Percentiles rank a stretch among this genome's conserved stretches.
Evolutionary conservation across 2,888 invertebrate genomes (phyloP).

Genomic region (Epiblema foenella): DNA sequence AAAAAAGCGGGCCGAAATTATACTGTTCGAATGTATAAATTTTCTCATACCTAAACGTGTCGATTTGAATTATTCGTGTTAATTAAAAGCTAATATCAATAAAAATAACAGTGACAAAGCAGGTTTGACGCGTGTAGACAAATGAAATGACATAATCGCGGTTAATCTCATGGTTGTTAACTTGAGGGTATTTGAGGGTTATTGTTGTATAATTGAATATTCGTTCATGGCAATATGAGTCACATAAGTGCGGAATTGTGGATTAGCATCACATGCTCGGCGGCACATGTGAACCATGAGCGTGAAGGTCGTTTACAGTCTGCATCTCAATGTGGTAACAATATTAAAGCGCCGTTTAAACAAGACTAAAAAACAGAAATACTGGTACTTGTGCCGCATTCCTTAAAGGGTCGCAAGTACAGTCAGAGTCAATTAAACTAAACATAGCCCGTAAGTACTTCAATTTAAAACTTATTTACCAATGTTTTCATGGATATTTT

Average conservation of each 20-base stretch:
- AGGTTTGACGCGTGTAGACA: constrained; percentile 7
- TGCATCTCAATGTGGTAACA: constrained; percentile 41
- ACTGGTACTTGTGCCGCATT: constrained; percentile 7
- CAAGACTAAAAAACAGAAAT: constrained; percentile 28
- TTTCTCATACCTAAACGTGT: not conserved
- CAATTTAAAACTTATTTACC: not conserved
- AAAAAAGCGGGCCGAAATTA: constrained; percentile 27
- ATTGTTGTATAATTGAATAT: constrained; percentile 35
- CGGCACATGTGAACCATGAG: constrained; percentile 60
- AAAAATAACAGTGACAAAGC: constrained; percentile 15
- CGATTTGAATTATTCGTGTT: constrained; percentile 16
- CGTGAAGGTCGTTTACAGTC: constrained; percentile 58
- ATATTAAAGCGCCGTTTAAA: constrained; percentile 32
- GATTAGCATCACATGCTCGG: constrained; percentile 46
- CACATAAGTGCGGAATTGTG: constrained; percentile 37
- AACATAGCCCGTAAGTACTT: not conserved
- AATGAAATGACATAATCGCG: constrained; percentile 33
- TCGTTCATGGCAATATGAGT: constrained; percentile 40
- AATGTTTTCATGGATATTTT: not conserved
- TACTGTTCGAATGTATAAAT: constrained; percentile 15
- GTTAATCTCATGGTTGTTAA: constrained; percentile 20
- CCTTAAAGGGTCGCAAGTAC: not conserved
- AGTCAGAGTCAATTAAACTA: not conserved
- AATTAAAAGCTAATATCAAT: constrained; percentile 15
- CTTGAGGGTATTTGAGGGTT: constrained; percentile 18